Base-by-base conservation (phyloP, 2,888 invertebrate genomes). In the Xylophagus ater region DNA sequence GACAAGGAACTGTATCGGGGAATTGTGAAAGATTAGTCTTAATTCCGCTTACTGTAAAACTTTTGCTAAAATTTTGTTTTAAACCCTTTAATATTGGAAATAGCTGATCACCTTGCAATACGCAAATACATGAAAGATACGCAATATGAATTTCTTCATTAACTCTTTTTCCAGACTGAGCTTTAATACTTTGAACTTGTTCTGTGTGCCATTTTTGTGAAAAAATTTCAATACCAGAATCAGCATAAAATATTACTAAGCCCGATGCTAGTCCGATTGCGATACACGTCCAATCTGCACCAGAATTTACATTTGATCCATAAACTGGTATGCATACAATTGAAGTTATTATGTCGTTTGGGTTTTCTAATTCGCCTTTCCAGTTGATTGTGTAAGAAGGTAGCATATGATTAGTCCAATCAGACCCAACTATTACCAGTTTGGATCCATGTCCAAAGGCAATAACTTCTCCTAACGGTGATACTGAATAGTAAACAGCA, bases 241-340 rank as follows among this genome's bases (percentile, higher is more conserved):
- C 92, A 2, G 89, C 88, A 57, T 88, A 93, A 65, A 93, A 89
- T 45, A 82, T 72, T 9, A 94, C 71, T 66, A 72, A 75, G 13
- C 96, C 96, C 49, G 85, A 81, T 51, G 76, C 78, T 53, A 86
- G 83, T 10, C 94, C 96, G 41, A 90, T 73, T 43, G 82, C 76
- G 43, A 94, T 73, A 58, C 90, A 92, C 10, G 89, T 92, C 94
- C 94, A 96, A 59, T 96, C 94, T 18, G 87, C 78, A 3, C 54
- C 59, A 5, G 77, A 78, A 56, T 79, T 70, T 1, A 52, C 50
- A 37, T 47, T 49, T 10, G 50, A 51, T 2, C 63, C 59, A 28
- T 62, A 63, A 45, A 73, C 60, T 2, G 72, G 71, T 38, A 72
- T 47, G 46, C 70, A 71, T 26, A 68, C 44, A 3, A 72, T 49